Base-by-base conservation (phyloP, 1,140 invertebrate species). In the Venturia canescens region DNA sequence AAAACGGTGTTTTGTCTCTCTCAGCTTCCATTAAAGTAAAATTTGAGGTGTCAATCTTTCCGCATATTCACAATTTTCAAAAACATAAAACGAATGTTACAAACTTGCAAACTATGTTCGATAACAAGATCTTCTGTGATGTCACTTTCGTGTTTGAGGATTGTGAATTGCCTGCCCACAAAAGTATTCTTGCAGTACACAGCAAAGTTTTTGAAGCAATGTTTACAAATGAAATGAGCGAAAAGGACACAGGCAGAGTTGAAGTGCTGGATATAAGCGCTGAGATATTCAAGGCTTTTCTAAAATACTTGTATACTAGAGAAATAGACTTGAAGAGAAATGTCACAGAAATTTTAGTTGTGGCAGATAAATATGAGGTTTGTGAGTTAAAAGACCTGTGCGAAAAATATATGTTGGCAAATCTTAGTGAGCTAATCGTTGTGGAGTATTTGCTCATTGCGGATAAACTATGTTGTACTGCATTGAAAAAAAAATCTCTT, bases 251-350 rank as follows among this genome's bases (percentile, higher is more conserved):
- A 18, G 94, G 93, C 84, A 87, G 90, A 63, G 93, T 95, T 1
- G 91, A 93, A 80, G 93, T 94, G 29, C 90, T 88, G 69, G 94
- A 94, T 83, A 90, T 93, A 34, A 92, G 94, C 50, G 91, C 93
- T 63, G 94, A 95, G 78, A 94, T 95, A 15, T 89, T 96, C 81
- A 86, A 88, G 80, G 94, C 95, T 91, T 94, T 96, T 87, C 86
- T 96, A 23, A 91, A 92, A 21, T 96, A 94, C 87, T 94, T 95
- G 83, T 96, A 96, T 84, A 95, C 94, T 50, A 95, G 94, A 26
- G 93, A 94, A 87, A 92, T 93, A 15, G 93, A 93, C 83, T 88
- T 95, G 11, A 88, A 91, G 84, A 89, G 90, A 38, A 91, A 90
- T 34, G 89, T 91, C 26, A 88, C 90, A 29, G 88, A 88, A 66